These are phyloP conservation scores for Galerucella calmariensis DNA, from an alignment of 2,888 invertebrate genomes.

Conservation along the genomic window DNA sequence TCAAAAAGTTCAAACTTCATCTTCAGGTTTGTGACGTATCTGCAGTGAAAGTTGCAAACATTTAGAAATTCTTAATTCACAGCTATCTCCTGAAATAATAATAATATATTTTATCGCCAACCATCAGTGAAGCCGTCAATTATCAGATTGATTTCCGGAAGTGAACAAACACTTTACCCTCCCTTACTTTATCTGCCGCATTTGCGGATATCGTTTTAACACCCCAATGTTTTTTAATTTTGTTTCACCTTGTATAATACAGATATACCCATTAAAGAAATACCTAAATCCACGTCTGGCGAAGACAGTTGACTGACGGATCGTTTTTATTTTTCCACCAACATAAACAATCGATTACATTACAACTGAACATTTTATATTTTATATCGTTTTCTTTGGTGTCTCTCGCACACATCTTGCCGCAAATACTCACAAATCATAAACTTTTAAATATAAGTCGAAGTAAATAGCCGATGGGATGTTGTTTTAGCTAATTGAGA, in stretches of 20 bases:
- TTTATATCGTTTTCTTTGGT: not conserved
- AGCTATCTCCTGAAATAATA: too few species aligned
- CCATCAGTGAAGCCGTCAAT: too few species aligned
- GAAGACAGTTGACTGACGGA: conserved; percentile 66
- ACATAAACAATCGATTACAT: conserved; percentile 63
- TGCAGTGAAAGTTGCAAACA: too few species aligned
- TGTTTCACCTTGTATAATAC: conserved; percentile 1
- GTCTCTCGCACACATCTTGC: not conserved
- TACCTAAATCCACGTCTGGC: conserved; percentile 49
- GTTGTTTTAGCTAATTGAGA: conserved; percentile 2
- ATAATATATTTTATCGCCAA: too few species aligned
- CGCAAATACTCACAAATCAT: conserved; percentile 2
- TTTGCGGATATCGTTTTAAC: not conserved
- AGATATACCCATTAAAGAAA: conserved; percentile 13
- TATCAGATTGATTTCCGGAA: too few species aligned
- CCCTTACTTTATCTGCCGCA: too few species aligned
- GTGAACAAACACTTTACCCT: too few species aligned
- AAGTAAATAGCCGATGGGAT: not conserved
- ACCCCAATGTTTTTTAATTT: not conserved
- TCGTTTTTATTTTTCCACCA: conserved; percentile 66
- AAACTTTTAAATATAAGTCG: conserved; percentile 3
- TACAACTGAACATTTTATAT: conserved; percentile 42
- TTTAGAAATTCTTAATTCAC: too few species aligned
- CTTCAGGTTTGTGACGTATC: too few species aligned
- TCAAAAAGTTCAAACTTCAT: too few species aligned